Base-by-base conservation (phyloP, 1,140 invertebrate genomes). In the Drosophila neocordata region DNA sequence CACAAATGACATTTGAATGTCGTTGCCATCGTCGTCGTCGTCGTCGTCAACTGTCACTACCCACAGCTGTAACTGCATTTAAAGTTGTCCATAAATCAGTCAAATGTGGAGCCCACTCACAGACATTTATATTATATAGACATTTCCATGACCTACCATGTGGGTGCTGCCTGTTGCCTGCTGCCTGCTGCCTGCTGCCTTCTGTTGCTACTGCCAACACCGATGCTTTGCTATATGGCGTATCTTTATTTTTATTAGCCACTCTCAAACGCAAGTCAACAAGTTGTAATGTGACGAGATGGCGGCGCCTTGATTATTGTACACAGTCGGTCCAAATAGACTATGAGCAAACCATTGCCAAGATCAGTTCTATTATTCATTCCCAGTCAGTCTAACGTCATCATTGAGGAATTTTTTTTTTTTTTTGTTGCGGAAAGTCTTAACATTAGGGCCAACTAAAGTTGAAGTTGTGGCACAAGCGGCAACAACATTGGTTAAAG, bases 21-120 rank as follows among this genome's bases (percentile, higher is more conserved):
- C 67, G 51, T 77, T 31, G 68, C 51, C 60, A 48, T 24, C 22
- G 22, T 24, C 22, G 22, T 24, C 22, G 22, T 24, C 22, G 22
- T 24, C 22, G 4, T 24, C n/a, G n/a, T n/a, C n/a, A n/a, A 8
- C 7, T 48, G 9, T 68, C 37, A 59, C 35, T 61, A 57, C 70
- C 77, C 77, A 82, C 81, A 70, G 51, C 15, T 20, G 41, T 48
- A 76, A 66, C 63, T 88, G 83, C 75, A 89, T 77, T 57, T 56
- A 78, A 70, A 85, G 65, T 72, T 58, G 70, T 52, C 55, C 71
- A 76, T 87, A 87, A 87, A 87, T 87, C 83, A 83, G 51, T 87
- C 83, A 87, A 83, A 72, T 67, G 51, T 57, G 72, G 9, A 15
- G 69, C 83, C 83, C 75, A 87, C 79, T 66, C 37, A 9, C 53